Base-by-base conservation (phyloP, 2,888 invertebrate genomes). In the Clanis bilineata region DNA sequence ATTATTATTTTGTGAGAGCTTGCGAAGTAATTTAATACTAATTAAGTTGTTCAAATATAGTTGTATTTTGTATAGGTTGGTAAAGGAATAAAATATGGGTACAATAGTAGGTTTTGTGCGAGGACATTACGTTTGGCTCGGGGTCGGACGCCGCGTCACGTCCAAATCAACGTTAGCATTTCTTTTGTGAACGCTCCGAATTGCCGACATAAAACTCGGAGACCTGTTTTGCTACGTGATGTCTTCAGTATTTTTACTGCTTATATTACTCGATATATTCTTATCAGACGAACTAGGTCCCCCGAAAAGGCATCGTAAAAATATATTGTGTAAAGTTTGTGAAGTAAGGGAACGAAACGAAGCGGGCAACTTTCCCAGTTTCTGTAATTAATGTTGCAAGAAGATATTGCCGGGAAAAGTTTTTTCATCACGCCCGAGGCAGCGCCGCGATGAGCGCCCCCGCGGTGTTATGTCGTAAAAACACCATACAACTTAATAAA, bases 401-500 rank as follows among this genome's bases (percentile, higher is more conserved):
- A 85, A 88, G 89, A 88, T 86, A 85, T 88, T 79, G 80, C 68
- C 64, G 77, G 82, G 83, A 85, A 90, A 91, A 91, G 85, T 91
- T 92, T 91, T 91, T 91, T 90, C 90, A 90, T 90, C 87, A 82
- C 80, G 82, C 76, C 80, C 67, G 72, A 80, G 82, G 82, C 81
- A 74, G 47, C 6, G 47, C 73, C 70, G 86, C 90, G 90, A 89
- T 88, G 90, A 90, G 87, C 80, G 82, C 85, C 83, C 88, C 88
- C 82, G 83, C 85, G 80, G 86, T 82, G 86, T 78, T 73, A 76
- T 80, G 73, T 89, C 92, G 87, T 91, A 91, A 92, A 90, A 90
- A 87, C 85, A 83, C 81, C 86, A 84, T 87, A 90, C 90, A 90
- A 88, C 92, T 92, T 91, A 91, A 92, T 92, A 90, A 90, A 90